phyloP scores from a whole-genome alignment of 2,888 invertebrate species.

The Agrochola litura region DNA sequence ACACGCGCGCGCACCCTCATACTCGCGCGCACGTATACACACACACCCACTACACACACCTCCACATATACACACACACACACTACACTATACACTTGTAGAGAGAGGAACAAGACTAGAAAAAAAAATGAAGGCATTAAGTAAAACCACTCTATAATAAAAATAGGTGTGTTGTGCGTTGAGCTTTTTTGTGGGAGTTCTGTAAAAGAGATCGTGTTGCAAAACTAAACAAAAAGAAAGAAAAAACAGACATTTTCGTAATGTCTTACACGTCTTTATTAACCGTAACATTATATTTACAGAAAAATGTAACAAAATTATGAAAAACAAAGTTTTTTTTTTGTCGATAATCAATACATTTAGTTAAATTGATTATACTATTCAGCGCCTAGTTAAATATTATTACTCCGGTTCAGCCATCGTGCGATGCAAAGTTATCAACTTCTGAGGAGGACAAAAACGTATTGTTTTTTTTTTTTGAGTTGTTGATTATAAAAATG shows the following conservation, averaged over 20 bases:
- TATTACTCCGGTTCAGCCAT: not conserved
- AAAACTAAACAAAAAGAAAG: not conserved
- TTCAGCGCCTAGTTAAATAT: constrained; percentile 27
- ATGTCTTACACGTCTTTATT: not conserved
- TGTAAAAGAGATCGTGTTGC: not conserved
- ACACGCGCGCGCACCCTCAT: no score
- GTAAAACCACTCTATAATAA: not conserved
- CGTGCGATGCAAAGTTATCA: not conserved
- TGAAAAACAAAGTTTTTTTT: not conserved
- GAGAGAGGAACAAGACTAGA: no score
- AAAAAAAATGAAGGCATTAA: not conserved
- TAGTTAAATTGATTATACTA: not conserved
- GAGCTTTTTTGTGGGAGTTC: constrained; percentile 10
- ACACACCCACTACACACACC: no score
- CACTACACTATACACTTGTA: no score
- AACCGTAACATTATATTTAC: not conserved
- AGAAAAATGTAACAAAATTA: not conserved
- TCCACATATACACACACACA: no score
- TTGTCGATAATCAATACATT: no score
- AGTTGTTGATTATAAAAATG: no score
- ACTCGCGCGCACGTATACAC: no score
- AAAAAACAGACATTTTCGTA: not conserved
- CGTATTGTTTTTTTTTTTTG: no score
- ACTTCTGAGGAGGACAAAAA: not conserved
- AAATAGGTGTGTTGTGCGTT: not conserved